These are phyloP conservation scores for Eristalis tenax DNA, from an alignment of 2,888 invertebrate genomes.

Conservation along the genomic window DNA sequence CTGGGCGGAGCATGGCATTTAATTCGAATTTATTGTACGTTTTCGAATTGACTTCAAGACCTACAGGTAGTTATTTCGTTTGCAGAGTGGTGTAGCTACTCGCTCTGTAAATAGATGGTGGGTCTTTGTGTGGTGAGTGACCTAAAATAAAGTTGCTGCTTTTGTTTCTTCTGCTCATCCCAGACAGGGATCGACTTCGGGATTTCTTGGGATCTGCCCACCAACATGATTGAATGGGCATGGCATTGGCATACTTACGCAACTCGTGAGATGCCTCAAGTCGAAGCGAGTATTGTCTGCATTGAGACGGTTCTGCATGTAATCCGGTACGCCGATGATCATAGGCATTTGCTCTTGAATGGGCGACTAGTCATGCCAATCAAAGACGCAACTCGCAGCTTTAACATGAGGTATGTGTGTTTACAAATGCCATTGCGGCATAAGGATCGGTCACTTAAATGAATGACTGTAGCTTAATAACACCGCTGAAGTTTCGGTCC, in stretches of 20 bases:
- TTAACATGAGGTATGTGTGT: too few relatives aligned
- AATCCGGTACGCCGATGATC: too few relatives aligned
- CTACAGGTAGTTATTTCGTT: neutral
- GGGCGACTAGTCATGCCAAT: too few relatives aligned
- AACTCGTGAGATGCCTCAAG: neutral
- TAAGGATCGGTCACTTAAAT: too few relatives aligned
- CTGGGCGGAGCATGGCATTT: conserved; percentile 26
- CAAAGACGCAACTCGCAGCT: too few relatives aligned
- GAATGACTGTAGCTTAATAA: too few relatives aligned
- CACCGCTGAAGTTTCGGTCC: too few relatives aligned
- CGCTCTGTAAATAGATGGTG: neutral
- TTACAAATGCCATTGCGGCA: too few relatives aligned
- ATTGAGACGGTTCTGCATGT: too few relatives aligned
- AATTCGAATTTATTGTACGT: conserved; percentile 2
- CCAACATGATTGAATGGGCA: neutral
- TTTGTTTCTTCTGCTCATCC: neutral
- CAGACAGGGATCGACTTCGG: neutral
- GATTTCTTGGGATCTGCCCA: neutral
- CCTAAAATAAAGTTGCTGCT: neutral
- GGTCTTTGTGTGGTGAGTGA: neutral
- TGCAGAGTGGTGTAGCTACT: neutral
- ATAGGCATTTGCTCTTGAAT: too few relatives aligned
- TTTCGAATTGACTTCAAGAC: neutral
- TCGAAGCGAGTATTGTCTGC: too few relatives aligned
- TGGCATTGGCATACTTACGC: neutral